Evolutionary conservation across 2,888 invertebrate species (phyloP).

Genomic region (Drosophila subquinaria): DNA sequence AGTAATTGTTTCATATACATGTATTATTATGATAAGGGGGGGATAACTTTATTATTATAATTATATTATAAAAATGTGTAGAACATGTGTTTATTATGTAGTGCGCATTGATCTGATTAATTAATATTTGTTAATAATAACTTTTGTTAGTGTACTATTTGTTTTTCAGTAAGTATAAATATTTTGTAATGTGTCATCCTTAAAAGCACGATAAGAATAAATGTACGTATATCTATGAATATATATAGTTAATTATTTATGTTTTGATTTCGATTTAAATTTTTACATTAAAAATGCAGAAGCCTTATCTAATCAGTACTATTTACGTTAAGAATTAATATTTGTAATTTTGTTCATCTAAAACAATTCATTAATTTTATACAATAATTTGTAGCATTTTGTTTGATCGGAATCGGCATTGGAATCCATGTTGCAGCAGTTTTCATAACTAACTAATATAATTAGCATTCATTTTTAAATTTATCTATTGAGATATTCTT

Average conservation of each 20-base stretch:
- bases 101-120: conserved; percentile 35
- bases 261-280: conserved; percentile 22
- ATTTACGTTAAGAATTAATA: conserved; percentile 49
- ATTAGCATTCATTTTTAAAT: neutral
- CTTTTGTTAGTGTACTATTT: conserved; percentile 11
- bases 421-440: neutral
- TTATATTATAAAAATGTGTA: conserved; percentile 37
- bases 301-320: conserved; percentile 80
- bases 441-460: conserved; percentile 9
- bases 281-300: conserved; percentile 69
- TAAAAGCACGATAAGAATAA: conserved; percentile 39
- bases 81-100: conserved; percentile 27
- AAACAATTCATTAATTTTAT: conserved; percentile 22
- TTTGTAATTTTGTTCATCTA: conserved; percentile 20
- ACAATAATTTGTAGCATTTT: conserved; percentile 12
- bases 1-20: conserved; percentile 50
- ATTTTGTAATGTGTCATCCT: conserved; percentile 21
- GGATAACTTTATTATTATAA: conserved; percentile 27
- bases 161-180: conserved; percentile 21
- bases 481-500: conserved; percentile 12
- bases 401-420: conserved; percentile 1
- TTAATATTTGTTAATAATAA: conserved; percentile 27
- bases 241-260: neutral
- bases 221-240: conserved; percentile 20
- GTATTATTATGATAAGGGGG: conserved; percentile 30